phyloP scores from a whole-genome alignment of 2,888 invertebrate genomes.

The Ceriagrion tenellum region DNA sequence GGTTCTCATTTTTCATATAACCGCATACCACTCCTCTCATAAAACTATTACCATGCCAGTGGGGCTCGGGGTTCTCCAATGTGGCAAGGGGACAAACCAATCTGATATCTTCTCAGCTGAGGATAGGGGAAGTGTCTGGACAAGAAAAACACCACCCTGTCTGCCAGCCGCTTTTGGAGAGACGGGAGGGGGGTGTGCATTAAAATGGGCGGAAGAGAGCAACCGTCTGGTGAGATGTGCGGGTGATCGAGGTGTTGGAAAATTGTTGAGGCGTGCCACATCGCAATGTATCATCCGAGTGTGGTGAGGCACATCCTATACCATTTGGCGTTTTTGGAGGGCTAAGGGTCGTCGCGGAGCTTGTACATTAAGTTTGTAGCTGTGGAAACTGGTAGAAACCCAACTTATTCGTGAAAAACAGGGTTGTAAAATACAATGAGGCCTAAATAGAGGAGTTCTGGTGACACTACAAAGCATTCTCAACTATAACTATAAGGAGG shows the following conservation, averaged over 20 bases:
- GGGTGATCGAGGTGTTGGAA: background rate
- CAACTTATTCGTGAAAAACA: too few species aligned
- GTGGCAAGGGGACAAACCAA: background rate
- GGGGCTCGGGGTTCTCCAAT: background rate
- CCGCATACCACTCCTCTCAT: background rate
- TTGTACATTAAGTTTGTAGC: too few species aligned
- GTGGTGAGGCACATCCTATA: too few species aligned
- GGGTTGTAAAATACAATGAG: too few species aligned
- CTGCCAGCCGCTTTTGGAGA: background rate
- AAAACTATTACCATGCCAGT: background rate
- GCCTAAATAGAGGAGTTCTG: too few species aligned
- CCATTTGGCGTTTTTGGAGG: too few species aligned
- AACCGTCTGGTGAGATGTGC: background rate
- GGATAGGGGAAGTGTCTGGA: background rate
- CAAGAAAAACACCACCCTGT: background rate
- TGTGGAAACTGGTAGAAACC: too few species aligned
- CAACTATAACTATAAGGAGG: too few species aligned
- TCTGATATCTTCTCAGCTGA: background rate
- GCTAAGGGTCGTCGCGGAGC: too few species aligned
- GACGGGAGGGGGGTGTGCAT: background rate
- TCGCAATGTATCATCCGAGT: background rate
- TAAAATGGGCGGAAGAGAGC: background rate
- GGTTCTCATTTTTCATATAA: conserved; percentile 9
- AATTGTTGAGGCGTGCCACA: background rate
- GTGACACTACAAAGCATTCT: too few species aligned